A percentile compares a stretch with the other conserved stretches of the same genome.
Conservation (phyloP, 2,113 vertebrate genomes). For the Eurystomus gularis region DNA sequence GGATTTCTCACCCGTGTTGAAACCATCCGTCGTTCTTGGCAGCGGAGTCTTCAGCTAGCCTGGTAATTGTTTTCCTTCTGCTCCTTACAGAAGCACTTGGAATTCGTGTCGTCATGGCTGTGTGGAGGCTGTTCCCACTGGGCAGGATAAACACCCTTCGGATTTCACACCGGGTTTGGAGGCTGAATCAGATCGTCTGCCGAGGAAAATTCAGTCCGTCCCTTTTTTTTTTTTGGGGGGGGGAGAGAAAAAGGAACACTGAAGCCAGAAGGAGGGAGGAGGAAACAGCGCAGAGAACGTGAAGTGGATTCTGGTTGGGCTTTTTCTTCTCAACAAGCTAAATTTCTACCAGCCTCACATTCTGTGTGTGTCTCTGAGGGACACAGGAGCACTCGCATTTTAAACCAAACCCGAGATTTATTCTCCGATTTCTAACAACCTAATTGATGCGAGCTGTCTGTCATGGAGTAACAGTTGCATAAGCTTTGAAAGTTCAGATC, state of each 20-base stretch:
- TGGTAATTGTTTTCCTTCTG: neutral
- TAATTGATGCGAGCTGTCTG: neutral
- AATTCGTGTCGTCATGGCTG: neutral
- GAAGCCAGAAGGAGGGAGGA: neutral
- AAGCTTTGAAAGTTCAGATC: neutral
- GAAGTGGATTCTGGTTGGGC: neutral
- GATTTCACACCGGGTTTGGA: neutral
- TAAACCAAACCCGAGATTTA: neutral
- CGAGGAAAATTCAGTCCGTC: neutral
- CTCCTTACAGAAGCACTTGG: neutral
- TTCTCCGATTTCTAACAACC: neutral
- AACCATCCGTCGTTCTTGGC: neutral
- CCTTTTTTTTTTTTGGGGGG: neutral
- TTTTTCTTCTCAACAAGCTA: neutral
- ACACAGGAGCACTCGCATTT: neutral
- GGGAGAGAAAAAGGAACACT: neutral
- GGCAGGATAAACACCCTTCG: neutral
- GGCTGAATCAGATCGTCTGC: neutral
- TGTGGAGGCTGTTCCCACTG: neutral
- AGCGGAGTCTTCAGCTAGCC: neutral
- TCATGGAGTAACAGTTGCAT: neutral
- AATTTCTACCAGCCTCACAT: neutral
- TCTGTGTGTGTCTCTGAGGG: neutral
- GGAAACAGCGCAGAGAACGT: neutral
- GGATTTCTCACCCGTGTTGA: neutral